A percentile compares a stretch with the other conserved stretches of the same genome.
Evolutionary conservation across 2,113 vertebrate species (phyloP).

Genomic region (Poeciliopsis prolifica): DNA sequence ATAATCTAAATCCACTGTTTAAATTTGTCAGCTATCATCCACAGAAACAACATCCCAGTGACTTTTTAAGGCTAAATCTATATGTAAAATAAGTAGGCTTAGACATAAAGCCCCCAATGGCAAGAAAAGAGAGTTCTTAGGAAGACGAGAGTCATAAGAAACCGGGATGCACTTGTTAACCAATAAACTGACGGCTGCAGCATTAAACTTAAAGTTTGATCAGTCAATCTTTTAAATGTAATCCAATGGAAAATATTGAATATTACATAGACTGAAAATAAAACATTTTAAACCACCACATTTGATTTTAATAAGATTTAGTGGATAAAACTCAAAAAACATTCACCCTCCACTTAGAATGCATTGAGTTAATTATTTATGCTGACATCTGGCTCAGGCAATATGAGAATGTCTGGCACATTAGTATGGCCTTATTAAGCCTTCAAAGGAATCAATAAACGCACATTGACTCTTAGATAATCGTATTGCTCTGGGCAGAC

Average conservation of each 20-base stretch:
- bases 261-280: too few relatives aligned
- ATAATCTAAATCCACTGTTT: background rate
- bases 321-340: constrained; percentile 5
- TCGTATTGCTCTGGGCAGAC: constrained; percentile 48
- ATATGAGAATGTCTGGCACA: constrained; percentile 60
- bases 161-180: background rate
- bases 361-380: constrained; percentile 58
- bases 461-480: constrained; percentile 58
- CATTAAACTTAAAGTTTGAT: background rate
- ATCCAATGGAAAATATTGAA: too few relatives aligned
- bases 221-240: too few relatives aligned
- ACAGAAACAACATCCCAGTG: background rate
- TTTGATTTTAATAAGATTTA: too few relatives aligned
- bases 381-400: constrained; percentile 63
- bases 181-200: background rate
- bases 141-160: background rate
- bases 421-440: constrained; percentile 46
- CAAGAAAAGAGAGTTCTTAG: background rate
- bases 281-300: too few relatives aligned
- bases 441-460: constrained; percentile 63
- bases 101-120: background rate
- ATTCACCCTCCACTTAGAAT: background rate
- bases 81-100: background rate
- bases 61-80: background rate
- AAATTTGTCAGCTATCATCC: background rate